These are phyloP conservation scores for Psilopogon haemacephalus DNA, from an alignment of 2,113 vertebrate species.

Conservation along the genomic window DNA sequence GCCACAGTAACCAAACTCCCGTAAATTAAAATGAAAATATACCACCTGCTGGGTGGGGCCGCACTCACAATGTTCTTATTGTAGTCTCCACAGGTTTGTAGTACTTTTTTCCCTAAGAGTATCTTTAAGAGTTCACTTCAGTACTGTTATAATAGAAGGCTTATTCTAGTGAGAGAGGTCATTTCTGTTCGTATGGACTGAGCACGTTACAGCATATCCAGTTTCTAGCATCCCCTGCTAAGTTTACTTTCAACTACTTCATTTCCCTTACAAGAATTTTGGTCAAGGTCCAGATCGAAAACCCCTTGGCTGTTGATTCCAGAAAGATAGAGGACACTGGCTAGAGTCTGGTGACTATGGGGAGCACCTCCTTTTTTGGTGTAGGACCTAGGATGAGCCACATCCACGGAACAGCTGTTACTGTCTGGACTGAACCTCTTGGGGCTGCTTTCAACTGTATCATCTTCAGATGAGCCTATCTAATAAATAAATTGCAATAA, in stretches of 20 bases:
- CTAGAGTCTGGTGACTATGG: not conserved
- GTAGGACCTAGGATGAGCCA: not conserved
- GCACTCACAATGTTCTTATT: not conserved
- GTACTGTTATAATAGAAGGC: not conserved
- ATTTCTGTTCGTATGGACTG: not conserved
- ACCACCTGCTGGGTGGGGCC: not conserved
- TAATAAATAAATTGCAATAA: not conserved
- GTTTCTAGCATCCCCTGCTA: not conserved
- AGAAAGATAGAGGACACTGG: not conserved
- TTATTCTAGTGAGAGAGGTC: not conserved
- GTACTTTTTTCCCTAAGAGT: not conserved
- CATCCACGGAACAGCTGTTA: not conserved
- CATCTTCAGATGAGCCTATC: not conserved
- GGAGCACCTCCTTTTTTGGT: not conserved
- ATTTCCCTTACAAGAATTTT: not conserved
- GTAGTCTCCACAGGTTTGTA: not conserved
- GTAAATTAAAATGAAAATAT: not conserved
- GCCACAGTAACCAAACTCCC: not conserved
- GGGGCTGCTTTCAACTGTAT: not conserved
- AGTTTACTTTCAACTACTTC: not conserved
- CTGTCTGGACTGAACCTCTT: not conserved
- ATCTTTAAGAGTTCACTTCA: not conserved
- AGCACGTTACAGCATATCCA: not conserved
- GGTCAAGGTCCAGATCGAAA: not conserved
- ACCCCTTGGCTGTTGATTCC: not conserved